A percentile compares a stretch with the other conserved stretches of the same genome.
Evolutionary conservation across 2,797 vertebrate genomes (phyloP).

Genomic region (Sebastes oblongus): DNA sequence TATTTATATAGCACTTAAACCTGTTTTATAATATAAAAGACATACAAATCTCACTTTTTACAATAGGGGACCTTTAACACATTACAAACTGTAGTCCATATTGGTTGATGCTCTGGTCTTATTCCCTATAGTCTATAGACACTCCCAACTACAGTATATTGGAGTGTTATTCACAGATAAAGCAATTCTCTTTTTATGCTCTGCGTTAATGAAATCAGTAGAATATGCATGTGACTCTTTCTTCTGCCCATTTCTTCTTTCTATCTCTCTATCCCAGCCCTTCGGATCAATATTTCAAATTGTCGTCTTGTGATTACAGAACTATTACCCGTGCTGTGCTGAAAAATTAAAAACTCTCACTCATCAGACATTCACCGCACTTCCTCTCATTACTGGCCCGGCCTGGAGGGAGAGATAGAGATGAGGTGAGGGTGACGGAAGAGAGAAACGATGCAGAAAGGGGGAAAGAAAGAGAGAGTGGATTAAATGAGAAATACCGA

Average conservation of each 20-base stretch:
- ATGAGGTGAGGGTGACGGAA: background rate
- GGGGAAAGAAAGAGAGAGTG: background rate
- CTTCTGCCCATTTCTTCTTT: background rate
- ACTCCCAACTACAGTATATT: background rate
- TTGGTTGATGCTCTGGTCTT: background rate
- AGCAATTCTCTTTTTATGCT: background rate
- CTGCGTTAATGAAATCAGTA: background rate
- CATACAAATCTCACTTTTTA: too few species aligned
- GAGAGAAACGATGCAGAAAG: background rate
- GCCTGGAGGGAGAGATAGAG: background rate
- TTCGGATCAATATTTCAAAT: conserved; percentile 52
- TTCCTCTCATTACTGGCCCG: conserved; percentile 20
- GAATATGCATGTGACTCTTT: background rate
- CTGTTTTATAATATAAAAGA: too few species aligned
- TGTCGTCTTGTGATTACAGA: conserved; percentile 42
- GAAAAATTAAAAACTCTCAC: conserved; percentile 40
- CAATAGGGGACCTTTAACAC: background rate
- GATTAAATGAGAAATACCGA: background rate
- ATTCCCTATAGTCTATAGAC: background rate
- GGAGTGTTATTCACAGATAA: background rate
- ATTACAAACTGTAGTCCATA: background rate
- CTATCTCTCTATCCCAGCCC: conserved; percentile 27
- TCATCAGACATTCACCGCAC: conserved; percentile 33
- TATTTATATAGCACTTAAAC: too few species aligned
- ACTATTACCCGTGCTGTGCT: conserved; percentile 27